Evolutionary conservation across 2,888 invertebrate species (phyloP).

Genomic region (Limnephilus lunatus): DNA sequence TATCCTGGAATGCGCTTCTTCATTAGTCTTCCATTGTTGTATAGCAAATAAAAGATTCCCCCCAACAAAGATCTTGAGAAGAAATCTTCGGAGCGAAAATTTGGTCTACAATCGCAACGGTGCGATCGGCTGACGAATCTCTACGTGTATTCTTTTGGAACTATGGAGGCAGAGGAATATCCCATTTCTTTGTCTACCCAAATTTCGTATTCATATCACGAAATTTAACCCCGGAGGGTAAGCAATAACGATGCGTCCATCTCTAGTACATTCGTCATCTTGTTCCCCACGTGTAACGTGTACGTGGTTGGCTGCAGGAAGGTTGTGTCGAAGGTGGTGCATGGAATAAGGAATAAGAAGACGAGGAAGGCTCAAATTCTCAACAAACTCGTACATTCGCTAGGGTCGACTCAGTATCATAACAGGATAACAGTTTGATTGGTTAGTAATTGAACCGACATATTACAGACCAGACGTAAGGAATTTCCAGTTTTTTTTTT

Average conservation of each 20-base stretch:
- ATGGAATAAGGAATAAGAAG: background rate
- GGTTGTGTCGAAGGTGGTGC: background rate
- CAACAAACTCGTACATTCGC: background rate
- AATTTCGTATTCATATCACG: slow-evolving; percentile 2
- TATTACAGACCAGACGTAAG: no score
- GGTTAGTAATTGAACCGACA: no score
- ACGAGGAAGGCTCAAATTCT: background rate
- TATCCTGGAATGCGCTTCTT: background rate
- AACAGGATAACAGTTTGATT: no score
- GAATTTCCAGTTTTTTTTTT: no score
- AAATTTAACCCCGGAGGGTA: background rate
- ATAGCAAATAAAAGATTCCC: background rate
- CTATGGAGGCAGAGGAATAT: background rate
- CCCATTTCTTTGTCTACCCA: background rate
- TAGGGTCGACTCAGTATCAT: background rate
- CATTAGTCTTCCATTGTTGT: background rate
- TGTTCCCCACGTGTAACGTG: background rate
- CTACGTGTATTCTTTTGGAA: background rate
- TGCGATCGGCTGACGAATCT: background rate
- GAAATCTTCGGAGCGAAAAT: background rate
- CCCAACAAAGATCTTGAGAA: background rate
- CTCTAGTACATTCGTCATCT: background rate
- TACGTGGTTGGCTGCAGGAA: background rate
- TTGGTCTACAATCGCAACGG: background rate
- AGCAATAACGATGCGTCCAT: slow-evolving; percentile 2